Conservation (phyloP, 2,797 vertebrate species). For the Trachops cirrhosus region DNA sequence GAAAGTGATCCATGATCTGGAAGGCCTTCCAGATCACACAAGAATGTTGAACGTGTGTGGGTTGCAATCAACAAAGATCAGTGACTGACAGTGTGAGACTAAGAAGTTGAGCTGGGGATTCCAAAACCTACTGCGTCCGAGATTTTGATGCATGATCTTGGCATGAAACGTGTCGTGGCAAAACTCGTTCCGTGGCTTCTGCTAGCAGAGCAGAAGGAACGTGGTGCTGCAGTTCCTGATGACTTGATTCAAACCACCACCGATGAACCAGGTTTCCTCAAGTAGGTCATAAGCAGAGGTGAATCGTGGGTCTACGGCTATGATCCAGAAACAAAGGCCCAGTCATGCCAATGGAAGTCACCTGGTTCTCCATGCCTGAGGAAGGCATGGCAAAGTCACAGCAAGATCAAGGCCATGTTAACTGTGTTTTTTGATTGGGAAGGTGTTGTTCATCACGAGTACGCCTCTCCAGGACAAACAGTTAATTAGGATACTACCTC, state of each 20-base stretch:
- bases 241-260: not conserved
- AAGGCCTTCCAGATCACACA: not conserved
- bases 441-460: not conserved
- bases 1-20: not conserved
- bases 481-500: not conserved
- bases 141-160: not conserved
- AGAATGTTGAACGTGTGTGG: not conserved
- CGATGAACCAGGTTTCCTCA: not conserved
- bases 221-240: not conserved
- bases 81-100: not conserved
- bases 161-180: not conserved
- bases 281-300: not conserved
- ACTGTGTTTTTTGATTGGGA: not conserved
- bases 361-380: not conserved
- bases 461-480: not conserved
- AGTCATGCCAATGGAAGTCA: not conserved
- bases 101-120: not conserved
- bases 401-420: not conserved
- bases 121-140: not conserved
- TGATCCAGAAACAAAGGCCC: not conserved
- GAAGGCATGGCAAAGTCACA: not conserved
- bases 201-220: not conserved
- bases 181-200: not conserved
- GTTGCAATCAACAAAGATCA: not conserved
- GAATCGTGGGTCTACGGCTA: not conserved